phyloP scores from a whole-genome alignment of 2,888 invertebrate genomes.

The Meghimatium bilineatum region DNA sequence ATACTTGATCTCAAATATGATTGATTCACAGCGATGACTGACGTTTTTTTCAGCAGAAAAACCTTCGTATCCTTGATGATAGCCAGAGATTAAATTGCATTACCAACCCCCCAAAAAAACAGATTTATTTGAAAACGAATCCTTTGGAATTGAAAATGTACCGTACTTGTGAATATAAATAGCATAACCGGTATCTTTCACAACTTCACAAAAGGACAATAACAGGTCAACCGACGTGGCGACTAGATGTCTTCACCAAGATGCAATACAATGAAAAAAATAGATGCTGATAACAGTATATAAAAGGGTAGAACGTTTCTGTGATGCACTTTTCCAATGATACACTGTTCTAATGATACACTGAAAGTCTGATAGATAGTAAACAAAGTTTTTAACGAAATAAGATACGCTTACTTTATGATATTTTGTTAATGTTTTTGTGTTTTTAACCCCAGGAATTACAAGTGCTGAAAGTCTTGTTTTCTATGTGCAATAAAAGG shows the following conservation, averaged over 20 bases:
- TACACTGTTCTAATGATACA: too few relatives aligned
- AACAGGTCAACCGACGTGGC: conserved; percentile 9
- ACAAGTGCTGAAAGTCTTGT: too few relatives aligned
- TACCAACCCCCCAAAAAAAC: neutral
- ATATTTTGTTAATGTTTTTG: too few relatives aligned
- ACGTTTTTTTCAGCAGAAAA: neutral
- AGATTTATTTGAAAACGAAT: neutral
- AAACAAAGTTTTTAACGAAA: too few relatives aligned
- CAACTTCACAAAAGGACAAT: neutral
- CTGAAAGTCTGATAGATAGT: too few relatives aligned
- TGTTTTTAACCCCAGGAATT: too few relatives aligned
- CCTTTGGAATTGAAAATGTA: neutral
- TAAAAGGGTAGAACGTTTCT: too few relatives aligned
- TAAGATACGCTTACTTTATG: too few relatives aligned
- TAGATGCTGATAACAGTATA: neutral
- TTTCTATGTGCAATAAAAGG: too few relatives aligned
- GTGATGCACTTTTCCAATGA: too few relatives aligned
- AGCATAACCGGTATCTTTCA: neutral
- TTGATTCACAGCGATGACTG: neutral
- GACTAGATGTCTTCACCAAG: neutral
- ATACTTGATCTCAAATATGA: neutral
- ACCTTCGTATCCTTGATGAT: neutral
- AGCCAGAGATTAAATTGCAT: neutral
- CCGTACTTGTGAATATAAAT: neutral
- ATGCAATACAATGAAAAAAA: neutral